Percentiles rank a stretch among this genome's conserved stretches.
These are phyloP conservation scores for Hozukius guyotensis DNA, from an alignment of 2,797 vertebrate species.

Conservation along the genomic window DNA sequence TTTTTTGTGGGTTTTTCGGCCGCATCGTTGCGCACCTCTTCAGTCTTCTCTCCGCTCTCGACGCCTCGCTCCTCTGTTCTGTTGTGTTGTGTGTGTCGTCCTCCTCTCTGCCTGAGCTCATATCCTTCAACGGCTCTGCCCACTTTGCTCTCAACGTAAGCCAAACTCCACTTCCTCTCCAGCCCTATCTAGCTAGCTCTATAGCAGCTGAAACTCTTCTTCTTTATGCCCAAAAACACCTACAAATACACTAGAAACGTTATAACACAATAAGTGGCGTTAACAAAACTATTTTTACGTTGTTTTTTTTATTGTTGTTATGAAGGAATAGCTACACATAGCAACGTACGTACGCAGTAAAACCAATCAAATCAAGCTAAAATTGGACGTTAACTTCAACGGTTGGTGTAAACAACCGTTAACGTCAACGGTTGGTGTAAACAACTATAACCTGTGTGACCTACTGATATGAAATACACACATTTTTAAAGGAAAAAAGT, in stretches of 20 bases:
- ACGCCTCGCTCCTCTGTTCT: conserved; percentile 46
- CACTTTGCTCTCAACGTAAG: conserved; percentile 78
- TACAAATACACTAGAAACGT: neutral
- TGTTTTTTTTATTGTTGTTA: neutral
- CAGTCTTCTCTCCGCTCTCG: conserved; percentile 22
- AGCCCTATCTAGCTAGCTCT: conserved; percentile 40
- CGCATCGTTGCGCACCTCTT: conserved; percentile 18
- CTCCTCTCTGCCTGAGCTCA: conserved; percentile 73
- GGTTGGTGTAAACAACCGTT: neutral
- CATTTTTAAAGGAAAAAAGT: neutral
- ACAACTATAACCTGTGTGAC: neutral
- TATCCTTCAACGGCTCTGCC: conserved; percentile 80
- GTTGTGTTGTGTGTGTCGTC: conserved; percentile 57
- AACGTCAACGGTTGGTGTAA: too few species aligned
- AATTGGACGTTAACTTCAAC: neutral
- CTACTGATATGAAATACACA: too few species aligned
- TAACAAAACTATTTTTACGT: neutral
- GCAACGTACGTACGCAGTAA: neutral
- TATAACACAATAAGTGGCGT: too few species aligned
- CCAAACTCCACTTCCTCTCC: conserved; percentile 73
- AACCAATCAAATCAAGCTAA: neutral
- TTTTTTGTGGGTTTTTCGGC: conserved; percentile 54
- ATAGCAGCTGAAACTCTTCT: neutral
- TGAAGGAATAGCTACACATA: too few species aligned
- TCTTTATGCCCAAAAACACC: neutral